These are phyloP conservation scores for Onychomys leucogaster DNA, from an alignment of 2,797 vertebrate species.

Conservation along the genomic window DNA sequence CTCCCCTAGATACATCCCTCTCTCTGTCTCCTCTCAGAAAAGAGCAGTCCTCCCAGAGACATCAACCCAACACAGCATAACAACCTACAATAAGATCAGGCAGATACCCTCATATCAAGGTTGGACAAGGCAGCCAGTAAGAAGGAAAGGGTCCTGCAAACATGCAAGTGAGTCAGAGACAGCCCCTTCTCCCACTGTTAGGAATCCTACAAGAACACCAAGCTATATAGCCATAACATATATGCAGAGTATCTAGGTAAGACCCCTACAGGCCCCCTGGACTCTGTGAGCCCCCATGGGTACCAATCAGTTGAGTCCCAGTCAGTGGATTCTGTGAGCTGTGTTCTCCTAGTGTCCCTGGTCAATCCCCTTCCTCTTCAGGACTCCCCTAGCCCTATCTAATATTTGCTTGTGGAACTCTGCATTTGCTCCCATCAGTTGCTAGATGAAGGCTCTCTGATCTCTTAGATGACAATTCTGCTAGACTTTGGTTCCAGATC, in stretches of 20 bases:
- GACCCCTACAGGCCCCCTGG: background rate
- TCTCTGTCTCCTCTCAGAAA: background rate
- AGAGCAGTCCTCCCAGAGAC: background rate
- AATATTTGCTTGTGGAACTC: background rate
- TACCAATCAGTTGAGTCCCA: background rate
- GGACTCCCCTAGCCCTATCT: background rate
- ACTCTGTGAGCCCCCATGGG: background rate
- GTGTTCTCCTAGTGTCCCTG: background rate
- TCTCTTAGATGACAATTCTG: background rate
- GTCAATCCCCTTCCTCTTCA: background rate
- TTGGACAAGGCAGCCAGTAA: background rate
- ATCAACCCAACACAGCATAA: background rate
- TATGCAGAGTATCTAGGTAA: background rate
- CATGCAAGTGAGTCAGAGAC: background rate
- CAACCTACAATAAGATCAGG: background rate
- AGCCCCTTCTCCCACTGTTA: background rate
- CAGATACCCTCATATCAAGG: background rate
- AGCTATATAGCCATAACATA: background rate
- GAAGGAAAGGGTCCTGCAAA: background rate
- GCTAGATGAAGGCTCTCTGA: background rate
- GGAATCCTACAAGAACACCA: background rate
- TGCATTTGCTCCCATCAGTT: background rate
- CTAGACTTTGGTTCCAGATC: background rate
- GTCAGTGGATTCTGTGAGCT: background rate
- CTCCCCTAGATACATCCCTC: background rate